Evolutionary conservation across 2,888 invertebrate species (phyloP), one percentile per base, ranked within the genome.

Genomic region (Taphrorychus bicolor): DNA sequence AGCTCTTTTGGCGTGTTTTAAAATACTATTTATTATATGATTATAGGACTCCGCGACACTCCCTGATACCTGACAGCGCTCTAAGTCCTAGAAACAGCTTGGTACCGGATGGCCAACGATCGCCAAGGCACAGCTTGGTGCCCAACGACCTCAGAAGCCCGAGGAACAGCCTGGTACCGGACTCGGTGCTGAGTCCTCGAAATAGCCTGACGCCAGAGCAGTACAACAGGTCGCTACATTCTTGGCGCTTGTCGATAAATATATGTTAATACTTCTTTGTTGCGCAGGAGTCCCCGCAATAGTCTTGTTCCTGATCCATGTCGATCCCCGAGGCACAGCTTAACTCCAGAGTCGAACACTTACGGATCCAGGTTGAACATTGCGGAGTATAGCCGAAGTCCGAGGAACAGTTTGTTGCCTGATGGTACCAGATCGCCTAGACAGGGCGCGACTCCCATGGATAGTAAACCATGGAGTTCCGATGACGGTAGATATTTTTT

Each of bases 61-160:
- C 87, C 0, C 73, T 88, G 52, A 84, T 0, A 86, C 87, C 32
- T n/a, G 87, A 87, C 67, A 85, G 86, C 1, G 74, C 74, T 4
- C 65, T 76, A 41, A 87, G 88, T 24, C 88, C 88, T 0, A 79
- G 88, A 72, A 86, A 88, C 59, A 87, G 89, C 70, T 83, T 88
- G 70, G 86, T 88, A 73, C 88, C 89, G 41, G 88, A 89, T 68
- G 78, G 82, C 32, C 82, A 81, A 11, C 76, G 80, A 76, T 87
- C 80, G 72, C 81, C 82, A 2, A 74, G 82, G 61, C 85, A 88
- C 16, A 87, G 88, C 72, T 81, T 89, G 4, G 85, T 87, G 0
- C 88, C 88, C 84, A 87, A 86, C 24, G 87, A 87, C 2, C 79
- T 87, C 79, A 86, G 85, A 63, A 86, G 87, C 74, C 87, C 88